Percentiles rank a stretch among this genome's conserved stretches.
Evolutionary conservation across 2,797 vertebrate species (phyloP).

Genomic region (Syngnathus acus): DNA sequence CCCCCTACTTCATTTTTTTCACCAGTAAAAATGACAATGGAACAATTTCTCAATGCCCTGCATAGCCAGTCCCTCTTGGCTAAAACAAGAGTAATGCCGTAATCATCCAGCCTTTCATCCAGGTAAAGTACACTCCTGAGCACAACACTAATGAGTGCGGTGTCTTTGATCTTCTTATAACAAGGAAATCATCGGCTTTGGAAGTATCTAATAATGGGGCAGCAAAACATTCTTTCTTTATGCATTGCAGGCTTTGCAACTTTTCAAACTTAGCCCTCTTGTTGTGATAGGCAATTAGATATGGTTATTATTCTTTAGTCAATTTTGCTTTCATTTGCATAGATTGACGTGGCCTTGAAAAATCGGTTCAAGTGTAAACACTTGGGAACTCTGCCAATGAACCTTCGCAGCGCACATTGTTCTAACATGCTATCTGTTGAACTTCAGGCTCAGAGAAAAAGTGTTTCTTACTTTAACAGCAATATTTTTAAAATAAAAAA

Average conservation of each 20-base stretch:
- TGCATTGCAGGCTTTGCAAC: slow-evolving; percentile 37
- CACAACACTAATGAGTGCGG: slow-evolving; percentile 43
- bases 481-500: background rate
- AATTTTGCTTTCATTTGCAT: slow-evolving; percentile 18
- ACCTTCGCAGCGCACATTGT: background rate
- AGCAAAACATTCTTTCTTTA: slow-evolving; percentile 29
- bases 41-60: slow-evolving; percentile 20
- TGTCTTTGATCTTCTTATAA: slow-evolving; percentile 48
- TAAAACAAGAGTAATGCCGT: slow-evolving; percentile 25
- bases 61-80: slow-evolving; percentile 6
- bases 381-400: background rate
- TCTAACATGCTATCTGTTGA: background rate
- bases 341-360: slow-evolving; percentile 20
- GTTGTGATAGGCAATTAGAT: background rate
- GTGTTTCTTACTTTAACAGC: background rate
- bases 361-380: slow-evolving; percentile 4
- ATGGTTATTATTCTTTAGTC: slow-evolving; percentile 10
- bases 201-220: slow-evolving; percentile 21
- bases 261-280: slow-evolving; percentile 26
- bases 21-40: slow-evolving; percentile 8
- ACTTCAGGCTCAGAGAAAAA: background rate
- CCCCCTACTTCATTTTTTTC: no score
- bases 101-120: slow-evolving; percentile 49
- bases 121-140: slow-evolving; percentile 41
- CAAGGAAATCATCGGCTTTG: slow-evolving; percentile 23